Evolutionary conservation across 1,140 invertebrate genomes (phyloP), one percentile per base, ranked within the genome.

Genomic region (Adoxophyes honmai): DNA sequence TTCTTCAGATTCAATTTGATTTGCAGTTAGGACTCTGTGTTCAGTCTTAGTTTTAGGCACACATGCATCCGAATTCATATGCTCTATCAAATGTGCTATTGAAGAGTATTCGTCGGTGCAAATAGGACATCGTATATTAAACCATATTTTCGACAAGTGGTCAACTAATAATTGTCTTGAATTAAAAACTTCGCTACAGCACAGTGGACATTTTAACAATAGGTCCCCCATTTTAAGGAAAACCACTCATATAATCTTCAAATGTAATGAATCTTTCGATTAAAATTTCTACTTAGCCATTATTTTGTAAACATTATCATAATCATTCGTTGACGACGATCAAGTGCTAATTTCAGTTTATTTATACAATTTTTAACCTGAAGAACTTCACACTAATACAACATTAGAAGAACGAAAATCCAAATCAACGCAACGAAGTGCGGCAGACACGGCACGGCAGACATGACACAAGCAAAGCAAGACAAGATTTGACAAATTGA

Each of bases 141-240:
- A 85, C 18, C 90, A 86, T 70, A 92, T 87, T 59, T 86, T 89
- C 10, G 91, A 69, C 59, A 94, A 87, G 76, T 94, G 93, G 60
- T 91, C 89, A 70, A 91, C 89, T 38, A 94, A 81, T 39, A 86
- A 82, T 66, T 90, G 74, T 42, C 89, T 89, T 62, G 89, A 91
- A 55, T 83, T 73, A 79, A 94, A 94, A 52, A 83, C 90, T 75
- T 91, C 89, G 42, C 90, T 90, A 66, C 92, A 94, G 67, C 93
- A 94, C 77, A 93, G 88, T 4, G 92, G 92, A 64, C 93, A 94
- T 56, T 89, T 76, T 11, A 92, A 74, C 58, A 73, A 75, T 62
- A 87, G 63, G 16, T 90, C 90, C 74, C 89, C 90, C 91, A 92
- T 92, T 73, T 65, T 80, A 54, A 38, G 62, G 55, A 52, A 54